These are phyloP conservation scores for Melinaea menophilus DNA, from an alignment of 2,888 invertebrate genomes.

Conservation along the genomic window DNA sequence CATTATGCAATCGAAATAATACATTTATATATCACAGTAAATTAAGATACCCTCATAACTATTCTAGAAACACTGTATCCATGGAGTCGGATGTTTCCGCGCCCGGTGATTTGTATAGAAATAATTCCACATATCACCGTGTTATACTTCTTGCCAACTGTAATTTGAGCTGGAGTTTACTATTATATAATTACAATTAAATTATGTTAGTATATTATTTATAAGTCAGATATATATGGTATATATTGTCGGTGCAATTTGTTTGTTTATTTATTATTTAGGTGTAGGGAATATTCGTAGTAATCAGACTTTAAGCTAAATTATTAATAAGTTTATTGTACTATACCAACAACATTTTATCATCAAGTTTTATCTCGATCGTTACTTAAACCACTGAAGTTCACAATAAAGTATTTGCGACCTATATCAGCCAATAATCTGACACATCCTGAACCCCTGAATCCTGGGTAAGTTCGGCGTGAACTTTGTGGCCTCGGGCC, in stretches of 20 bases:
- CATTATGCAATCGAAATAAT: too few relatives aligned
- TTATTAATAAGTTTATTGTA: too few relatives aligned
- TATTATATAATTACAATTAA: conserved; percentile 57
- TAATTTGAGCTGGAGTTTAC: conserved; percentile 64
- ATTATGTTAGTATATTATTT: neutral
- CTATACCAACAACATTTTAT: too few relatives aligned
- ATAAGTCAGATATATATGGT: neutral
- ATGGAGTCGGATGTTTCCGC: conserved; percentile 31
- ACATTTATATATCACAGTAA: neutral
- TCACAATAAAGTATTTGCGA: conserved; percentile 52
- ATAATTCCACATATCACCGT: conserved; percentile 53
- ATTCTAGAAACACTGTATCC: conserved; percentile 23
- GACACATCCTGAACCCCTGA: conserved; percentile 31
- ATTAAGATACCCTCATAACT: conserved; percentile 5
- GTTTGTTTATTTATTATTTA: too few relatives aligned
- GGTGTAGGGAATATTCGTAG: too few relatives aligned
- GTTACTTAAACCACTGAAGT: neutral
- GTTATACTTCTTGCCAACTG: conserved; percentile 62
- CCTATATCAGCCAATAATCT: conserved; percentile 51
- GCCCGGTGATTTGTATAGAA: conserved; percentile 64
- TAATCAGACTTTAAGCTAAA: too few relatives aligned
- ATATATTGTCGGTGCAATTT: neutral
- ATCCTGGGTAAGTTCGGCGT: conserved; percentile 58
- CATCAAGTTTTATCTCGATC: neutral
- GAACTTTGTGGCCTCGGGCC: conserved; percentile 48